Conservation (phyloP, 2,113 vertebrate species). For the Ceuthmochares aereus region DNA sequence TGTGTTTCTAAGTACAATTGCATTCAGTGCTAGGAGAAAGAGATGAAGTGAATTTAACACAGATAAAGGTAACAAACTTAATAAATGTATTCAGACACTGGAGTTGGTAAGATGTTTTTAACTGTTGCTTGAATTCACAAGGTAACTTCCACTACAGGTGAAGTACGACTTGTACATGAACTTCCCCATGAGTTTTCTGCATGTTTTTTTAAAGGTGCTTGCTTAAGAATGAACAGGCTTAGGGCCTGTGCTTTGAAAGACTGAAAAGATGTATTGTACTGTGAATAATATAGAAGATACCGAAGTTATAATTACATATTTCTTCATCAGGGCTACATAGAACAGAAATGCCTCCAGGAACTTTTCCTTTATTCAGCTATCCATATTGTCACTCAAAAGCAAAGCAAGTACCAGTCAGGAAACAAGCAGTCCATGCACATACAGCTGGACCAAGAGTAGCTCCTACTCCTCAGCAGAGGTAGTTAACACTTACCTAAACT, state of each 20-base stretch:
- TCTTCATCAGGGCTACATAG: background rate
- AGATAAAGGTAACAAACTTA: background rate
- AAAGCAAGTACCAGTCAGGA: background rate
- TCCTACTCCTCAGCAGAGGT: background rate
- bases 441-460: background rate
- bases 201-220: background rate
- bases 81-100: background rate
- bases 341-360: background rate
- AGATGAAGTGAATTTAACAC: background rate
- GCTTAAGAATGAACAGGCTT: background rate
- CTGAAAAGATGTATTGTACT: background rate
- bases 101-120: background rate
- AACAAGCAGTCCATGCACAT: background rate
- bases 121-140: background rate
- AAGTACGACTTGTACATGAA: background rate
- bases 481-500: background rate
- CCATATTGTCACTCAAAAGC: background rate
- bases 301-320: background rate
- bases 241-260: background rate
- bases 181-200: background rate
- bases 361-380: background rate
- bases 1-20: background rate
- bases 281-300: background rate
- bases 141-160: background rate
- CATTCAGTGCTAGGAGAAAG: background rate